These are phyloP conservation scores for Diabrotica balteata DNA, from an alignment of 2,888 invertebrate species.

Conservation along the genomic window DNA sequence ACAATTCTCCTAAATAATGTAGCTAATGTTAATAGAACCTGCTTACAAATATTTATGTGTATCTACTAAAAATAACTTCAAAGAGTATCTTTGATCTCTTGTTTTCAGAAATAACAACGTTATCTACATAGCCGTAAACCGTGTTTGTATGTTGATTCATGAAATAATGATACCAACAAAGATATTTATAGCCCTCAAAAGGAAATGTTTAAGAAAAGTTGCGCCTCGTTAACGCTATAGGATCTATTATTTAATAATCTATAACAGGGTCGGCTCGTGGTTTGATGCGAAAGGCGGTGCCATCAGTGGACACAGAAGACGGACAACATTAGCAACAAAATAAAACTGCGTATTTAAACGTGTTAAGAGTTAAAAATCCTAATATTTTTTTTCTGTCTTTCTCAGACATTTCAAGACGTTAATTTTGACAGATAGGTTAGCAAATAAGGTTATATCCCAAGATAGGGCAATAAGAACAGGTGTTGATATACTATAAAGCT, in stretches of 20 bases:
- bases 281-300: too few relatives aligned
- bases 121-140: conserved; percentile 29
- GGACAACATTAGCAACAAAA: too few relatives aligned
- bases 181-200: conserved; percentile 25
- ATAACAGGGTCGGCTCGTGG: too few relatives aligned
- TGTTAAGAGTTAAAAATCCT: too few relatives aligned
- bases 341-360: too few relatives aligned
- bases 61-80: conserved; percentile 26
- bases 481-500: too few relatives aligned
- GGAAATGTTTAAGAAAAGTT: conserved; percentile 23
- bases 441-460: too few relatives aligned
- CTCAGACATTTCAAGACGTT: too few relatives aligned
- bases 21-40: conserved; percentile 13
- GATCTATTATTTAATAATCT: conserved; percentile 17
- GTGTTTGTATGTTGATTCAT: conserved; percentile 29
- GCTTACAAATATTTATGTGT: conserved; percentile 19
- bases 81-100: conserved; percentile 29
- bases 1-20: conserved; percentile 16
- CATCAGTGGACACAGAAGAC: too few relatives aligned
- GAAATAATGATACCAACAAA: conserved; percentile 22
- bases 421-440: too few relatives aligned
- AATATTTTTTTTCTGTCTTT: too few relatives aligned
- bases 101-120: conserved; percentile 27
- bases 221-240: conserved; percentile 14
- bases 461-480: too few relatives aligned